Base-by-base conservation (phyloP, 2,888 invertebrate genomes). In the Plagodis pulveraria region DNA sequence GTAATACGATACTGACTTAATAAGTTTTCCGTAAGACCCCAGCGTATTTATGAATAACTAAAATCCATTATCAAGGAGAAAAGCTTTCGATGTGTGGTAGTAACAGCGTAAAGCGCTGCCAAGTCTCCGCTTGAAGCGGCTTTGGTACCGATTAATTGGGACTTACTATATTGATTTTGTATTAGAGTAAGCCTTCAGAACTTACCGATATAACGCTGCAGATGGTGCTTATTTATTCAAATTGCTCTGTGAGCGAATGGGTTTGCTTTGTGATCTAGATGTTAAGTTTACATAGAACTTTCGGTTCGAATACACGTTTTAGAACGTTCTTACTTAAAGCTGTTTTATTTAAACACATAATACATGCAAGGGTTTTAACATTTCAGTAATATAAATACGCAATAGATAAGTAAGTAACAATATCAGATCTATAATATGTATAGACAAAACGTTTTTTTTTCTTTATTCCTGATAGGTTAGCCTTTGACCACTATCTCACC, bases 131-230 rank as follows among this genome's bases (percentile, higher is more conserved):
- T 63, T 58, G 73, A 73, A 78, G 77, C 78, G 74, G 81, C 84
- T 83, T 81, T 81, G 67, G 71, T 78, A 70, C 74, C 82, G 84
- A 89, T 89, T 90, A 90, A 90, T 89, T 87, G 83, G 76, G 70
- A 84, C 83, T 86, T 83, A 86, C 77, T 69, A 74, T 87, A 90
- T 90, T 81, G 90, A 90, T 90, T 90, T 90, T 88, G 89, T 90
- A 89, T 89, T 89, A 89, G 71, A 71, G 75, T 83, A 84, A 85
- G 84, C 84, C 74, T 73, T 67, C 73, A 71, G 76, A 83, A 84
- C 78, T 83, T 77, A 78, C 81, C 73, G 68, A 74, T 83, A 83
- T 81, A 82, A 83, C 75, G 77, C 67, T 80, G 78, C 81, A 81
- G 74, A 77, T 77, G 74, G 69, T 77, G 67, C 69, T 85, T 81